phyloP scores from a whole-genome alignment of 2,888 invertebrate genomes.

The Zygogramma bicolorata region DNA sequence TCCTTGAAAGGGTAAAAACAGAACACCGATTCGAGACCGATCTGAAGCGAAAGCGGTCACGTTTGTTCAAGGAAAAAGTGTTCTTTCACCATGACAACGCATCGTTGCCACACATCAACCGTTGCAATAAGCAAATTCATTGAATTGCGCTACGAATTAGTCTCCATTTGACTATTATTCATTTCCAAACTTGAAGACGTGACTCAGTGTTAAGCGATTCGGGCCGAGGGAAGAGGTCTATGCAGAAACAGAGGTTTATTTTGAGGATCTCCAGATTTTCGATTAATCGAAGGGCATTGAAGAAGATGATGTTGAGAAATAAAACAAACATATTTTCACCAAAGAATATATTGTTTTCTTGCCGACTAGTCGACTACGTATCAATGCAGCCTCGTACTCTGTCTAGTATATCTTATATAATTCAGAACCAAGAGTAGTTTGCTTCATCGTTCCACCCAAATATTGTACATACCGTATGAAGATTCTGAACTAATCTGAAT shows the following conservation, averaged over 20 bases:
- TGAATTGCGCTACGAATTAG: neutral
- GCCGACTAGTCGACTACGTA: too few species aligned
- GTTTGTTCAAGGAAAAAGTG: conserved; percentile 35
- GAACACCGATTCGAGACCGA: conserved; percentile 15
- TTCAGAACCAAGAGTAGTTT: too few species aligned
- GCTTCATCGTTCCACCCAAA: too few species aligned
- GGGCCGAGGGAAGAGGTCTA: conserved; percentile 28
- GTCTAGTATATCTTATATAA: too few species aligned
- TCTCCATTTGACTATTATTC: neutral
- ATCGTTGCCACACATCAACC: neutral
- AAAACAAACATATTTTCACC: too few species aligned
- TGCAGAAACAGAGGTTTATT: conserved; percentile 29
- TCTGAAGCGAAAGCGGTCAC: conserved; percentile 34
- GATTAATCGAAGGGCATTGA: conserved; percentile 20
- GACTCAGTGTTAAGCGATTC: conserved; percentile 25
- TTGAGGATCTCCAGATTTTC: conserved; percentile 21
- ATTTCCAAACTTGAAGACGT: conserved; percentile 29
- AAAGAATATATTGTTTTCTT: too few species aligned
- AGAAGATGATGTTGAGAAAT: too few species aligned
- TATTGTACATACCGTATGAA: too few species aligned
- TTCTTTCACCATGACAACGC: conserved; percentile 32
- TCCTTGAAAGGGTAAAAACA: neutral
- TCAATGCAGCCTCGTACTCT: too few species aligned
- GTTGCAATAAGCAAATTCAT: neutral
- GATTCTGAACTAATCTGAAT: neutral